Evolutionary conservation across 2,113 vertebrate species (phyloP).

Genomic region (Heterotis niloticus): DNA sequence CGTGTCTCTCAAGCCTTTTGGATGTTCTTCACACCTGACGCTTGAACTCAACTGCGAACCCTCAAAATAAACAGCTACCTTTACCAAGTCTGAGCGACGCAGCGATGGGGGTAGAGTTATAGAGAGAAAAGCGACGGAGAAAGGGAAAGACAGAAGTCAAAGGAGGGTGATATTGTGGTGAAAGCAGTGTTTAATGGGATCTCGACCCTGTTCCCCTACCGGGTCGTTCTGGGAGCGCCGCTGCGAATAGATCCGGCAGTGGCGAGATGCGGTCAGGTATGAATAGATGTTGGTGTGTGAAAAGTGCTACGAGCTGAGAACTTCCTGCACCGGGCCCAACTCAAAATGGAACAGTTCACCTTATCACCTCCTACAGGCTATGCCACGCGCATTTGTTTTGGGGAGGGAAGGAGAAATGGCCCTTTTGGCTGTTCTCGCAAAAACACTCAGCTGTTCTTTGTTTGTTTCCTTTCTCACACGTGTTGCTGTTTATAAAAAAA

Average conservation of each 20-base stretch:
- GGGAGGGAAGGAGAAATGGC: constrained; percentile 9
- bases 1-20: neutral
- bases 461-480: neutral
- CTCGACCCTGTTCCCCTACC: constrained; percentile 41
- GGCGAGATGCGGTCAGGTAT: constrained; percentile 43
- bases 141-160: constrained; percentile 13
- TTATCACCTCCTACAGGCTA: constrained; percentile 23
- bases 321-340: constrained; percentile 29
- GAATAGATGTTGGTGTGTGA: constrained; percentile 48
- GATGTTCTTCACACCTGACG: neutral
- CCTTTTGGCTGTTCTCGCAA: too few relatives aligned
- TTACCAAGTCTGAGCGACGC: neutral
- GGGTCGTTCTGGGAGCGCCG: constrained; percentile 33
- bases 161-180: constrained; percentile 39
- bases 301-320: constrained; percentile 33
- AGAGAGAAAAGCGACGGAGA: neutral
- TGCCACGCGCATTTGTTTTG: neutral
- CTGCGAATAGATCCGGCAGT: constrained; percentile 17
- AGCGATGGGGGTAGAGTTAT: constrained; percentile 40
- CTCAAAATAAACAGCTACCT: neutral
- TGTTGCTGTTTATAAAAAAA: neutral
- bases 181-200: constrained; percentile 48
- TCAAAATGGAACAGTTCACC: neutral
- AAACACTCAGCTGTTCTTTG: too few relatives aligned
- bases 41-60: neutral